A percentile compares a stretch with the other conserved stretches of the same genome.
Conservation (phyloP, 92 coral and sea anemone genomes). For the Micromussa lordhowensis region DNA sequence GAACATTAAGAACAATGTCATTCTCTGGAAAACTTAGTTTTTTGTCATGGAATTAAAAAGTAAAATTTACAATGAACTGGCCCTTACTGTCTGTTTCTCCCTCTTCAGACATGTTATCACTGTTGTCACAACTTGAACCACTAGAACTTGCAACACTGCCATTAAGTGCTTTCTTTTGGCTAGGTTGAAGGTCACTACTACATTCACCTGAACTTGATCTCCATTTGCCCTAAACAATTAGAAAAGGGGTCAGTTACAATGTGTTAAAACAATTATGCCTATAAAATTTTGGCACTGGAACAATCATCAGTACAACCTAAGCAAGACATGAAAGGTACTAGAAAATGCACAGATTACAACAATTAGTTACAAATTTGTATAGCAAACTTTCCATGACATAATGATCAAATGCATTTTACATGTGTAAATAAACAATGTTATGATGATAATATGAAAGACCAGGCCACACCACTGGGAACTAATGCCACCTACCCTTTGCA, state of each 20-base stretch:
- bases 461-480: too few relatives aligned
- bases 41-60: conserved; percentile 18
- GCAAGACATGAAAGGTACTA: too few relatives aligned
- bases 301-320: too few relatives aligned
- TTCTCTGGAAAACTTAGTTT: conserved; percentile 3
- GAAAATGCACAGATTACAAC: too few relatives aligned
- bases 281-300: too few relatives aligned
- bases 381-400: too few relatives aligned
- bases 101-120: conserved; percentile 28
- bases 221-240: conserved; percentile 4
- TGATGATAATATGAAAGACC: too few relatives aligned
- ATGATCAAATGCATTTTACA: too few relatives aligned
- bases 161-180: conserved; percentile 7
- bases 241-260: conserved; percentile 12
- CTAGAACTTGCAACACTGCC: conserved; percentile 14
- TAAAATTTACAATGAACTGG: conserved; percentile 3
- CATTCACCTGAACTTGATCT: conserved; percentile 9
- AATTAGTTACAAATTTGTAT: too few relatives aligned
- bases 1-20: conserved; percentile 11
- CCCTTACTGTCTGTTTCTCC: conserved; percentile 8
- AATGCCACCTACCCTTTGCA: too few relatives aligned
- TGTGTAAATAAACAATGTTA: too few relatives aligned
- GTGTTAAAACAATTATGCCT: too few relatives aligned
- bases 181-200: conserved; percentile 19
- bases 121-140: conserved; percentile 27